phyloP scores from a whole-genome alignment of 2,888 invertebrate genomes.

The Sminthurinus aureus region DNA sequence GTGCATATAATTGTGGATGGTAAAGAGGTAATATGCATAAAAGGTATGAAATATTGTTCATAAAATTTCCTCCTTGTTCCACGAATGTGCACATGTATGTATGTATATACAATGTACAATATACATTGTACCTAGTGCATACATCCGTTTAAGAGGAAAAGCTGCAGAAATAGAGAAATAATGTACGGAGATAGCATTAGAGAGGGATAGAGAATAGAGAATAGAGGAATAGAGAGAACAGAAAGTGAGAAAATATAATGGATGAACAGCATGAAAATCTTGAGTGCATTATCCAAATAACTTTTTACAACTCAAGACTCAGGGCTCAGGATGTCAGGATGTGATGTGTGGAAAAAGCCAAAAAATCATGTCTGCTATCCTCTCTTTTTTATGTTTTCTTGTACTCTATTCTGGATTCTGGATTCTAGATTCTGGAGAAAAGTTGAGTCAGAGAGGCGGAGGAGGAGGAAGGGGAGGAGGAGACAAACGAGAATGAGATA shows the following conservation, averaged over 20 bases:
- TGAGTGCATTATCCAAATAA: constrained; percentile 11
- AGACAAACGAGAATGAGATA: background rate
- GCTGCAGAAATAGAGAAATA: too few relatives aligned
- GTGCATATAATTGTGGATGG: too few relatives aligned
- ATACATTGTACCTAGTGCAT: too few relatives aligned
- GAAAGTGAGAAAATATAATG: background rate
- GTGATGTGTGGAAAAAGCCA: background rate
- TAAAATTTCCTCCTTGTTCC: too few relatives aligned
- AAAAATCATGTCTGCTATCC: too few relatives aligned
- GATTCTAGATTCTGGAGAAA: background rate
- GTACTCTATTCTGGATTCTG: background rate
- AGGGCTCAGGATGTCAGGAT: background rate
- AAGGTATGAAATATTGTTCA: too few relatives aligned
- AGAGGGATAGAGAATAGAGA: background rate
- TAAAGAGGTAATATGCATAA: too few relatives aligned
- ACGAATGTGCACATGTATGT: too few relatives aligned
- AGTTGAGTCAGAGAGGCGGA: background rate
- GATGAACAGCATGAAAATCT: background rate
- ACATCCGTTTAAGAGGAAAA: too few relatives aligned
- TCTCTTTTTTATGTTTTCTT: background rate
- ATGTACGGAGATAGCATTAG: background rate
- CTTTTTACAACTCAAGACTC: constrained; percentile 7
- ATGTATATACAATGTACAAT: too few relatives aligned
- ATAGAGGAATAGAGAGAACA: background rate
- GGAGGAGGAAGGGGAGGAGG: background rate